phyloP scores from a whole-genome alignment of 2,113 vertebrate species.

The Pseudopodoces humilis region DNA sequence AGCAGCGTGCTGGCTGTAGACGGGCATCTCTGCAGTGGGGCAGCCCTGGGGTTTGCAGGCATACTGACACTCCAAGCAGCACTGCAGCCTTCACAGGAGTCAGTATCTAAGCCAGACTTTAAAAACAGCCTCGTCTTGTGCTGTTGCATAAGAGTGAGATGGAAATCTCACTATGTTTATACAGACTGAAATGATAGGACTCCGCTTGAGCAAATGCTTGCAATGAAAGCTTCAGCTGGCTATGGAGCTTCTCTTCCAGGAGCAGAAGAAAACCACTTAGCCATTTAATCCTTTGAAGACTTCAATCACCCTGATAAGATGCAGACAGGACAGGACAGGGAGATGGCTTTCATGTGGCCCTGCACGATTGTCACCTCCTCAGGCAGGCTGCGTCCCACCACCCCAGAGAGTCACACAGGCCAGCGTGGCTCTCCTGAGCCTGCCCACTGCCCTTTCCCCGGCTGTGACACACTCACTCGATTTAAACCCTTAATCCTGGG shows the following conservation, averaged over 20 bases:
- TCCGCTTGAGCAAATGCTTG: background rate
- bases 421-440: background rate
- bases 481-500: slow-evolving; percentile 8
- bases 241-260: background rate
- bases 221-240: background rate
- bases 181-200: background rate
- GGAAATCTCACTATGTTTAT: background rate
- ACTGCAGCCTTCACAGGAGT: background rate
- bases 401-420: background rate
- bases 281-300: background rate
- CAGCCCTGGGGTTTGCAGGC: background rate
- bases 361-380: background rate
- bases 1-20: background rate
- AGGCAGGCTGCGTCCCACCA: background rate
- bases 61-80: background rate
- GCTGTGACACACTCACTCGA: background rate
- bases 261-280: background rate
- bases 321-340: background rate
- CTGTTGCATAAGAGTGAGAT: background rate
- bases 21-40: background rate
- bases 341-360: background rate
- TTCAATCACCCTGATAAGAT: background rate
- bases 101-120: background rate
- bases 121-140: background rate
- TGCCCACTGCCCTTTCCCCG: background rate